Base-by-base conservation (phyloP, 2,797 vertebrate species). In the Phrynocephalus vlangalii region DNA sequence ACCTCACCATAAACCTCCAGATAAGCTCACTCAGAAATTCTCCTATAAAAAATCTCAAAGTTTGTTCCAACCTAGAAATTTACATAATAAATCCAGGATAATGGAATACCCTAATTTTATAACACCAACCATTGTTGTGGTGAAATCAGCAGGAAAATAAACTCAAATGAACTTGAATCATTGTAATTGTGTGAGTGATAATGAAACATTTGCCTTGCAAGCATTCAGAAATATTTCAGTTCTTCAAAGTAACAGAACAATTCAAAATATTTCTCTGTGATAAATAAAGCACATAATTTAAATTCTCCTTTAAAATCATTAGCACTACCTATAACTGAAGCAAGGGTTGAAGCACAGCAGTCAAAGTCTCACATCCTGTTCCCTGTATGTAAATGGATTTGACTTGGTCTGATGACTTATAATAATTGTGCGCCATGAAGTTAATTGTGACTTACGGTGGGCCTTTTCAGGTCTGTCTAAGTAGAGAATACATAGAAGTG, bases 71-170 rank as follows among this genome's bases (percentile, higher is more conserved):
- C 5, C 13, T 86, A 87, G 80, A 91, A 89, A 85, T 16, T 63
- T 93, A 82, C 87, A 91, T 20, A 66, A 80, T 80, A 78, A 89
- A 83, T 85, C 76, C 89, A 28, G 26, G 75, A 88, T 90, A 91
- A 85, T 18, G 86, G 67, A 92, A 92, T 87, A 84, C 44, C 67
- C 33, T 90, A 70, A 76, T 87, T 91, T 89, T 93, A 94, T 93
- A 92, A 94, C 92, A 79, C 5, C 82, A 87, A 52, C 11, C 92
- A 91, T 67, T 85, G 89, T 76, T 63, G 70, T 5, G 79, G 81
- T 88, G 70, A 86, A 95, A 93, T 93, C 85, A 94, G 82, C 50
- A 92, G 77, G 88, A 93, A 92, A 90, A 93, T 48, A 90, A 73
- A 70, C 78, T 72, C 52, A 92, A 89, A 93, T 92, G 88, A 93